Base-by-base conservation (phyloP, 2,113 vertebrate genomes). In the Potamarius usumacintae region DNA sequence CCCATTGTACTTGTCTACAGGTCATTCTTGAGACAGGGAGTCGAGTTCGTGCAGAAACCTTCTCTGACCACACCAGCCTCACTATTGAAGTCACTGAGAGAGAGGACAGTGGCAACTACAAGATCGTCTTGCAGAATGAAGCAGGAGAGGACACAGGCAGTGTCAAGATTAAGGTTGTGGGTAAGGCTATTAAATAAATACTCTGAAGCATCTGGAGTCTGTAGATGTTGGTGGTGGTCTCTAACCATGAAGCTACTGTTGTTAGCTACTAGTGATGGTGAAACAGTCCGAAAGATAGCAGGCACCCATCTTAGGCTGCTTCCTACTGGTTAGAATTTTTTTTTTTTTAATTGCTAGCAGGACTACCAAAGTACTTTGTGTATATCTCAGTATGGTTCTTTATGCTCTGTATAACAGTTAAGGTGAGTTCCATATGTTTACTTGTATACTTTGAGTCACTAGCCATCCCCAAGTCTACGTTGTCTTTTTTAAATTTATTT, bases 101-200 rank as follows among this genome's bases (percentile, higher is more conserved):
- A 80, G 98, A 99, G 0, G 98, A 99, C 89, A 95, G 96, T 0
- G 98, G 97, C 7, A 93, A 96, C 91, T 99, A 99, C 91, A 96
- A 97, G 90, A 97, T 99, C 74, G 95, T 96, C 7, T 93, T 99
- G 76, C 98, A 99, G 93, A 99, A 99, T 20, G 98, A 99, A 90
- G 98, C 98, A 58, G 98, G 98, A 60, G 97, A 99, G 89, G 98
- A 96, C 67, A 94, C 96, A 2, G 98, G 97, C 79, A 92, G 94
- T 27, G 93, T 99, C 92, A 98, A 96, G 90, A 94, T 99, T 91
- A 99, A 99, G 94, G 98, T 99, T 83, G 98, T 99, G 57, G 98
- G 98, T 99, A 93, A 97, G 97, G 93, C 8, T 42, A 18, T 81
- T 7, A 52, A 67, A 79, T 50, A 67, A 79, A 17, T 82, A 34